These are phyloP conservation scores for Puffinus mauretanicus DNA, from an alignment of 2,113 vertebrate genomes.

Conservation along the genomic window DNA sequence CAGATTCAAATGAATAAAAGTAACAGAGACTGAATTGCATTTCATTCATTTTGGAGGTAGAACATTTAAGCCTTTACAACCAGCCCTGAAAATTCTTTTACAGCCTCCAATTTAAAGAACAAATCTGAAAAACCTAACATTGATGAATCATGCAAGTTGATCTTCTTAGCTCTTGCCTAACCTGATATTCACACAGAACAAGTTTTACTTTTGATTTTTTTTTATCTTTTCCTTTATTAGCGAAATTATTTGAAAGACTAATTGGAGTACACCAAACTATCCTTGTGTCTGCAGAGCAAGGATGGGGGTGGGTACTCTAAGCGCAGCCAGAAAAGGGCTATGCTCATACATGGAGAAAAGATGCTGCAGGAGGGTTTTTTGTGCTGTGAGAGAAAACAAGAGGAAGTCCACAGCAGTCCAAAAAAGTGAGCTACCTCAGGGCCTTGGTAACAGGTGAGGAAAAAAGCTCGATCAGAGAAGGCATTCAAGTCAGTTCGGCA, in stretches of 20 bases:
- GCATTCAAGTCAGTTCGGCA: not conserved
- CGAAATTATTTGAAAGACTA: not conserved
- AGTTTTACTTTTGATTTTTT: not conserved
- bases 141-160: not conserved
- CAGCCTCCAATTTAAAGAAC: not conserved
- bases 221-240: not conserved
- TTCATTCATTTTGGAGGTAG: not conserved
- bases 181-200: not conserved
- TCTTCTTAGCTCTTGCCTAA: not conserved
- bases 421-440: not conserved
- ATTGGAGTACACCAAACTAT: not conserved
- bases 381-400: not conserved
- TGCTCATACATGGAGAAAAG: not conserved
- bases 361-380: not conserved
- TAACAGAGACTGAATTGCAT: not conserved
- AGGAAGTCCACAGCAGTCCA: not conserved
- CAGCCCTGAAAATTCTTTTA: not conserved
- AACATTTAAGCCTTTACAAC: not conserved
- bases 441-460: not conserved
- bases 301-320: fast-evolving
- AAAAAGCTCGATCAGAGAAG: not conserved
- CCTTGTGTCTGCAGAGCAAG: not conserved
- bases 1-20: not conserved
- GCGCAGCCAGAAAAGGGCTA: not conserved
- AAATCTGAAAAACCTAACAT: not conserved